These are phyloP conservation scores for Phlogophora meticulosa DNA, from an alignment of 2,888 invertebrate species.

Conservation along the genomic window DNA sequence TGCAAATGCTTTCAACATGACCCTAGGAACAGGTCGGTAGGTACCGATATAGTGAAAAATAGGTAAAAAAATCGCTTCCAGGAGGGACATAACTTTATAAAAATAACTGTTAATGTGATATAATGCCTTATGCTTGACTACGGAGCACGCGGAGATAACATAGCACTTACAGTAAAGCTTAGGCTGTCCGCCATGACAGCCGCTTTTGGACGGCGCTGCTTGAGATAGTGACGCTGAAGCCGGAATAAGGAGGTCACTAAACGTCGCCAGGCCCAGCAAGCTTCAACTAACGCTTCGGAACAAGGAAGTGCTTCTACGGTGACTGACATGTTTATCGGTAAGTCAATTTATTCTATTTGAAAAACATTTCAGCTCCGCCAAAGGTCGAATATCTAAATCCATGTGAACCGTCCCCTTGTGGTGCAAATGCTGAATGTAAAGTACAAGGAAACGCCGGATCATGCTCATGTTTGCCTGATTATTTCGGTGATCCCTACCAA, in stretches of 20 bases:
- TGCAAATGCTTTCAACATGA: slow-evolving; percentile 84
- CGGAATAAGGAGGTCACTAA: slow-evolving; percentile 87
- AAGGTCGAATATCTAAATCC: slow-evolving; percentile 89
- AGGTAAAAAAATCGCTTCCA: slow-evolving; percentile 85
- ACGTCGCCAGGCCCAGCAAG: slow-evolving; percentile 88
- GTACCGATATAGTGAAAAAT: slow-evolving; percentile 75
- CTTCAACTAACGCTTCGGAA: slow-evolving; percentile 91
- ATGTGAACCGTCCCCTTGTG: slow-evolving; percentile 93
- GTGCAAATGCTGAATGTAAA: slow-evolving; percentile 94
- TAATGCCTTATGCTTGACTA: slow-evolving; percentile 89
- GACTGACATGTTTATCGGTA: slow-evolving; percentile 81
- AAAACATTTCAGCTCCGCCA: slow-evolving; percentile 87
- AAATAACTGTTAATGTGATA: slow-evolving; percentile 86
- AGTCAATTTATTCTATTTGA: slow-evolving; percentile 81
- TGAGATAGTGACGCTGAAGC: slow-evolving; percentile 84
- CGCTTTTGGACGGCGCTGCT: slow-evolving; percentile 88
- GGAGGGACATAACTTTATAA: slow-evolving; percentile 84
- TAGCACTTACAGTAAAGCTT: slow-evolving; percentile 91
- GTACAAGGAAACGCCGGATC: slow-evolving; percentile 94
- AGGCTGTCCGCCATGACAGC: slow-evolving; percentile 85
- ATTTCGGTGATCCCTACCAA: slow-evolving; percentile 95
- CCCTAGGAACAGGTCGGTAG: slow-evolving; percentile 80
- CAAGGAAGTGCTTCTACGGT: slow-evolving; percentile 89
- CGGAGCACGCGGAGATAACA: slow-evolving; percentile 91
- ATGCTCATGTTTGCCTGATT: slow-evolving; percentile 93